Evolutionary conservation across 2,113 vertebrate species (phyloP).

Genomic region (Chascanopsetta lugubris): DNA sequence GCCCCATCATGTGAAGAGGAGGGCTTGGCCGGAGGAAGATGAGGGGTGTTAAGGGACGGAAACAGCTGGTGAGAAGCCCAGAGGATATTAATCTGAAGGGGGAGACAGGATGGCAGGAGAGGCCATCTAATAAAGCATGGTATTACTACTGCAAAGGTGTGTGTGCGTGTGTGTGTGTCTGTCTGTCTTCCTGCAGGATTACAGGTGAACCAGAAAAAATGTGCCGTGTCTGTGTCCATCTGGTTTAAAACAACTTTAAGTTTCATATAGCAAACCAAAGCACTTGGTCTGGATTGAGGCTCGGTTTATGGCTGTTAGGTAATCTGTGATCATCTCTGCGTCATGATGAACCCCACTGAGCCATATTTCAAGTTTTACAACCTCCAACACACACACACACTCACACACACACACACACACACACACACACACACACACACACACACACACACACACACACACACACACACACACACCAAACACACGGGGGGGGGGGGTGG

Average conservation of each 20-base stretch:
- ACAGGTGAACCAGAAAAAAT: slow-evolving; percentile 39
- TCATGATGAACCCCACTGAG: slow-evolving; percentile 28
- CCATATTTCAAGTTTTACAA: slow-evolving; percentile 46
- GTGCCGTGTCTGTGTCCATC: slow-evolving; percentile 47
- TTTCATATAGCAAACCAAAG: background rate
- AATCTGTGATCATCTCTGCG: slow-evolving; percentile 33
- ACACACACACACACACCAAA: slow-evolving; percentile 1
- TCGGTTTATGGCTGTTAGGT: slow-evolving; percentile 13
- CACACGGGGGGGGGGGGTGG: too few relatives aligned
- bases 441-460: slow-evolving; percentile 12
- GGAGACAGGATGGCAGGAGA: slow-evolving; percentile 77
- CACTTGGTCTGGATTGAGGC: background rate
- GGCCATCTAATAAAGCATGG: slow-evolving; percentile 72
- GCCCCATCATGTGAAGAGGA: slow-evolving; percentile 54
- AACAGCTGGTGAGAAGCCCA: slow-evolving; percentile 76
- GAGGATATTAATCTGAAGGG: slow-evolving; percentile 75
- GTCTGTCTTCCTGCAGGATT: slow-evolving; percentile 65
- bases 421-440: slow-evolving; percentile 1
- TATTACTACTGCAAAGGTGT: slow-evolving; percentile 69
- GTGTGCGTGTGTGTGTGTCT: slow-evolving; percentile 35
- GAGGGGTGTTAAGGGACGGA: slow-evolving; percentile 75
- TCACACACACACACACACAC: slow-evolving; percentile 15
- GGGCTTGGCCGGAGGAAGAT: slow-evolving; percentile 65
- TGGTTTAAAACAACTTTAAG: slow-evolving; percentile 21
- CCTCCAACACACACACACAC: background rate